Conservation (phyloP, 2,113 vertebrate genomes). For the Apteryx mantelli region DNA sequence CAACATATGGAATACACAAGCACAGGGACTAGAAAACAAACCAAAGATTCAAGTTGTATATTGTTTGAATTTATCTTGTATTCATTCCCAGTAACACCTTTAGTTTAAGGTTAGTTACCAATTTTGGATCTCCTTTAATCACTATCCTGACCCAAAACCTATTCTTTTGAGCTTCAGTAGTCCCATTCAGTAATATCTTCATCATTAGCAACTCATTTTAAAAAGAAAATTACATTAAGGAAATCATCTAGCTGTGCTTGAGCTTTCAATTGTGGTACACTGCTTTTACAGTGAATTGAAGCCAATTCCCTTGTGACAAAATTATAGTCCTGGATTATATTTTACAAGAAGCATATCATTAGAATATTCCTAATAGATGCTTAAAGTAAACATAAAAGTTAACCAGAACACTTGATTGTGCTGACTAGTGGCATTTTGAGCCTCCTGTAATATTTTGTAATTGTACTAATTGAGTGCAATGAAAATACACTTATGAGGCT, state of each 20-base stretch:
- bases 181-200: neutral
- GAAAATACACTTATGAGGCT: neutral
- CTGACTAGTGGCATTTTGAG: neutral
- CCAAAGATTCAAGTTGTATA: neutral
- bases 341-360: neutral
- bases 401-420: neutral
- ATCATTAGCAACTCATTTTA: neutral
- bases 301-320: neutral
- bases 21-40: neutral
- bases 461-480: neutral
- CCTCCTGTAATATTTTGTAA: neutral
- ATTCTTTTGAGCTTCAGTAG: neutral
- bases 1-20: neutral
- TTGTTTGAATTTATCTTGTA: neutral
- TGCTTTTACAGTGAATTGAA: neutral
- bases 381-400: neutral
- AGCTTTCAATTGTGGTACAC: neutral
- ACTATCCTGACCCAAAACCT: neutral
- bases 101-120: neutral
- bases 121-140: neutral
- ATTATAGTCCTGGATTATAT: neutral
- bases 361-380: neutral
- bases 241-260: neutral
- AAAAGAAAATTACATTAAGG: neutral
- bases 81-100: neutral